Conservation (phyloP, 2,888 invertebrate genomes). For the Leptogaster cylindrica region DNA sequence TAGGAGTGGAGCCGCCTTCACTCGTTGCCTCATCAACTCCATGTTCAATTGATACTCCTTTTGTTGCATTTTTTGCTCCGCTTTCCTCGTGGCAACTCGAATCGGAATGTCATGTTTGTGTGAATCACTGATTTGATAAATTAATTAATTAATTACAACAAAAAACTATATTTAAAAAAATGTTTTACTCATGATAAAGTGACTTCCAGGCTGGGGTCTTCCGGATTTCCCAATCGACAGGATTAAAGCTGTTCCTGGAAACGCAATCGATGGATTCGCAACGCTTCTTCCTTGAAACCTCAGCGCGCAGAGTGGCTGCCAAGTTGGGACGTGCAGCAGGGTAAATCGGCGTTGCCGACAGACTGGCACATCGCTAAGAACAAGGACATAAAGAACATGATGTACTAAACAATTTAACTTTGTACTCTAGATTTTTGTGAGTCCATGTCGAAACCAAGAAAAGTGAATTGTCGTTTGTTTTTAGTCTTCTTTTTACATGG, state of each 20-base stretch:
- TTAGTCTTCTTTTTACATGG: background rate
- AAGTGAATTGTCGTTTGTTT: background rate
- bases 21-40: constrained; percentile 49
- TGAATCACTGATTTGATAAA: constrained; percentile 53
- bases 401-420: background rate
- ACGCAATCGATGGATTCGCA: constrained; percentile 27
- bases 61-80: constrained; percentile 58
- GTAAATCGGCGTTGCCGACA: constrained; percentile 56
- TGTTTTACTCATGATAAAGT: constrained; percentile 55
- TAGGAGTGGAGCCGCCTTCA: constrained; percentile 48
- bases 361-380: background rate
- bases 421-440: background rate
- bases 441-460: constrained; percentile 1
- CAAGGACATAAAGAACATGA: background rate
- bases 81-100: constrained; percentile 59
- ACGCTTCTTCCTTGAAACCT: constrained; percentile 56
- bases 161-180: background rate
- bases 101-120: constrained; percentile 58
- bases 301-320: constrained; percentile 59
- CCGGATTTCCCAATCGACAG: constrained; percentile 59
- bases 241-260: constrained; percentile 52
- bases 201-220: constrained; percentile 62
- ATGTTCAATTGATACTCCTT: constrained; percentile 50
- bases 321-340: constrained; percentile 60
- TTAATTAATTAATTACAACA: background rate